Percentiles rank a stretch among this genome's conserved stretches.
These are phyloP conservation scores for Echinometra lucunter DNA, from an alignment of 53 echinoderm and acorn worm genomes.

Conservation along the genomic window DNA sequence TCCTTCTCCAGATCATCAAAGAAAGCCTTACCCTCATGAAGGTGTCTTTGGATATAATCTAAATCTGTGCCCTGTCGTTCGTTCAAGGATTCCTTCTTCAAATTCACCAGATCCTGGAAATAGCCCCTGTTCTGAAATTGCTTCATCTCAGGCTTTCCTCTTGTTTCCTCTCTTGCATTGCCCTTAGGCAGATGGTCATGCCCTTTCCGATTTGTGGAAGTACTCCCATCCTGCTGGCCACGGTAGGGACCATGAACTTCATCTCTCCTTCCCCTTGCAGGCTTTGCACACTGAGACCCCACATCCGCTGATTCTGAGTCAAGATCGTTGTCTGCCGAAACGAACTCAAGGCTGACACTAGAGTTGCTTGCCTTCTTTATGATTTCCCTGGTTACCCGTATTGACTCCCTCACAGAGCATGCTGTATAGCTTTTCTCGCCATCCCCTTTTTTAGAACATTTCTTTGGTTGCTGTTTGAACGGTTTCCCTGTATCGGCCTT, in stretches of 20 bases:
- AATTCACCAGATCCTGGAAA: not conserved
- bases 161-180: not conserved
- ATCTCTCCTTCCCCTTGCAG: not conserved
- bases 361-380: not conserved
- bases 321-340: not conserved
- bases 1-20: not conserved
- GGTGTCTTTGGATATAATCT: not conserved
- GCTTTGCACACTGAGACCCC: not conserved
- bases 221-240: not conserved
- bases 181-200: not conserved
- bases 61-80: not conserved
- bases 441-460: not conserved
- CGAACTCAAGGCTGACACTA: slow-evolving; percentile 37
- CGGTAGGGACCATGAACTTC: not conserved
- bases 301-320: not conserved
- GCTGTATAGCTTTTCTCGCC: not conserved
- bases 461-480: not conserved
- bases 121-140: not conserved
- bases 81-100: not conserved
- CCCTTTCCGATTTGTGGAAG: not conserved
- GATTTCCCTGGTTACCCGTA: not conserved
- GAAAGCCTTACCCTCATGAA: not conserved
- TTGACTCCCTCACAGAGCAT: not conserved
- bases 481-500: not conserved
- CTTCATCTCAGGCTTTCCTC: not conserved